These are phyloP conservation scores for Podarcis siculus DNA, from an alignment of 2,797 vertebrate genomes.

Conservation along the genomic window DNA sequence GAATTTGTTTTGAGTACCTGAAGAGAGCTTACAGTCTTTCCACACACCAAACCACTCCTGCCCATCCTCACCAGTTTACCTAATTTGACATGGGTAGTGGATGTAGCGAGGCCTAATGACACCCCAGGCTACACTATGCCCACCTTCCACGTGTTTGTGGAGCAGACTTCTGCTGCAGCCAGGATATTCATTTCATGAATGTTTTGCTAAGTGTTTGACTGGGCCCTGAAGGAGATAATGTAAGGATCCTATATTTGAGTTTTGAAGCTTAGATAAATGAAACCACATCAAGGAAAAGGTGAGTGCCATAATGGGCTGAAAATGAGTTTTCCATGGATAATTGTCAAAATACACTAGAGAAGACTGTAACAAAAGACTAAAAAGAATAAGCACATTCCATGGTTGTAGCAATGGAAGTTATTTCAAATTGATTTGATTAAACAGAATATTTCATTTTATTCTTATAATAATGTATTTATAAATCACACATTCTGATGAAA, in stretches of 20 bases:
- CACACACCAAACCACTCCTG: no score
- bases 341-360: accelerated
- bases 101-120: background rate
- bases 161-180: background rate
- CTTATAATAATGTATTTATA: constrained; percentile 72
- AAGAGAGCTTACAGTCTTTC: no score
- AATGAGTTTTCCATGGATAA: accelerated
- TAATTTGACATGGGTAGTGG: background rate
- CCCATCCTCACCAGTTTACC: no score
- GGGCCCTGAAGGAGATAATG: background rate
- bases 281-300: background rate
- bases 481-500: constrained; percentile 62
- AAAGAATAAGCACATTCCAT: constrained; percentile 34
- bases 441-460: constrained; percentile 67
- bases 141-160: background rate
- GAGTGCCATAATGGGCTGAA: accelerated
- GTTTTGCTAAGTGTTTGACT: accelerated
- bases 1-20: no score
- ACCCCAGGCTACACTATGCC: no score
- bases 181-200: background rate
- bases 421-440: constrained; percentile 61
- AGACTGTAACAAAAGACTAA: background rate
- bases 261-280: constrained; percentile 7
- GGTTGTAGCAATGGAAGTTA: constrained; percentile 18
- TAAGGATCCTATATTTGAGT: constrained; percentile 3